Percentiles rank a stretch among this genome's conserved stretches.
phyloP scores from a whole-genome alignment of 2,888 invertebrate genomes.

The Hydroisotoma schaefferi region DNA sequence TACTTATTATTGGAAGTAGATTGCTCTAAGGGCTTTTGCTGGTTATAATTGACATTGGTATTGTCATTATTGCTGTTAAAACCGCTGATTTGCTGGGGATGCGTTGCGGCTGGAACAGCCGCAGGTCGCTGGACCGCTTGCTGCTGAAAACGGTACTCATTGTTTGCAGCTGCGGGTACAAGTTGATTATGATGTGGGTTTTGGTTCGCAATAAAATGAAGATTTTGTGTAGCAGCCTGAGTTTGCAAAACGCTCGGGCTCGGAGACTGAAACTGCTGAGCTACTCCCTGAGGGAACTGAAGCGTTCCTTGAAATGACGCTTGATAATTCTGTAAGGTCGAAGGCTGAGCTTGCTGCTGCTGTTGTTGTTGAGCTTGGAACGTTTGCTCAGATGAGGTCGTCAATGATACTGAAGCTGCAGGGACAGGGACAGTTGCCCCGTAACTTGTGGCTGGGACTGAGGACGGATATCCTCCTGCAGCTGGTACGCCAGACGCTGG shows the following conservation, averaged over 20 bases:
- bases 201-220: not conserved
- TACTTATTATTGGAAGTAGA: slow-evolving; percentile 1
- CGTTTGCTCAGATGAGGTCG: not conserved
- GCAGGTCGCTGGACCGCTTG: not conserved
- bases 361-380: not conserved
- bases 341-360: not conserved
- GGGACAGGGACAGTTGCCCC: slow-evolving; percentile 17
- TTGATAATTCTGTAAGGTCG: too few species aligned
- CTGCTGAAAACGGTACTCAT: not conserved
- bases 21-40: too few species aligned
- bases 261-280: not conserved
- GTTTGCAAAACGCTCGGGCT: not conserved
- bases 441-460: too few species aligned
- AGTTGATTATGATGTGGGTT: not conserved
- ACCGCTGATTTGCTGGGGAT: not conserved
- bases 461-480: slow-evolving; percentile 1
- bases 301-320: too few species aligned
- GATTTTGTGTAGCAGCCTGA: not conserved
- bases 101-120: not conserved
- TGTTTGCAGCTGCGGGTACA: not conserved
- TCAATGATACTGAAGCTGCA: slow-evolving; percentile 1
- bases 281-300: too few species aligned
- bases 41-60: too few species aligned
- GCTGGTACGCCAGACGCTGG: not conserved
- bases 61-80: too few species aligned